Evolutionary conservation across 2,113 vertebrate genomes (phyloP).

Genomic region (Ptyas mucosa): DNA sequence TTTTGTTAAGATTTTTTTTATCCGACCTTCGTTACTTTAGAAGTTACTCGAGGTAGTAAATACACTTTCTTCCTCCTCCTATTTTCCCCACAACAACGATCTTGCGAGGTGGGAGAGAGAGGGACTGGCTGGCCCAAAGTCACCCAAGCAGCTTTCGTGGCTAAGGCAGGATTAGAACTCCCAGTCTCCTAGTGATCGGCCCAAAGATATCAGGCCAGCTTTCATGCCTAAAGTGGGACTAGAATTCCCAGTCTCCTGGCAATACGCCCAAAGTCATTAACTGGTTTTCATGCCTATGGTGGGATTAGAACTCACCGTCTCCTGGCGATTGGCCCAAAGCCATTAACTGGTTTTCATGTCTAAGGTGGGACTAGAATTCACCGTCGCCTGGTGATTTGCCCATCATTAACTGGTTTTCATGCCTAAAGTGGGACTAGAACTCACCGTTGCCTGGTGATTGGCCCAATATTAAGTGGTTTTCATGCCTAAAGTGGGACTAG

Average conservation of each 20-base stretch:
- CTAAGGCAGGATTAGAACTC: not conserved
- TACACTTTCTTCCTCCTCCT: not conserved
- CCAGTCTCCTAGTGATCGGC: too few species aligned
- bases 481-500: not conserved
- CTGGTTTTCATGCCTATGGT: not conserved
- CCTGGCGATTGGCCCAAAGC: too few species aligned
- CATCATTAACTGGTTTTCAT: too few species aligned
- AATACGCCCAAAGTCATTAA: not conserved
- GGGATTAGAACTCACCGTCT: not conserved
- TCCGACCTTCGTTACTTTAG: not conserved
- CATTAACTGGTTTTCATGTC: too few species aligned
- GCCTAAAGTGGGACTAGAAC: not conserved
- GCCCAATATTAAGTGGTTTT: not conserved
- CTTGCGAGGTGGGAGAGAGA: not conserved
- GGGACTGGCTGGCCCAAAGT: not conserved
- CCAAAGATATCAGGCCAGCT: too few species aligned
- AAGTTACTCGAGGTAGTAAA: not conserved
- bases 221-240: too few species aligned
- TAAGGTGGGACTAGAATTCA: too few species aligned
- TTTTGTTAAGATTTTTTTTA: not conserved
- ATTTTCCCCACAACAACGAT: not conserved
- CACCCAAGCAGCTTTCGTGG: not conserved
- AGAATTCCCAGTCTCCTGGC: not conserved
- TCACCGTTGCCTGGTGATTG: not conserved
- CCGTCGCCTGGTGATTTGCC: too few species aligned